Evolutionary conservation across 2,797 vertebrate genomes (phyloP), one percentile per base, ranked within the genome.

Genomic region (Cetoscarus ocellatus): DNA sequence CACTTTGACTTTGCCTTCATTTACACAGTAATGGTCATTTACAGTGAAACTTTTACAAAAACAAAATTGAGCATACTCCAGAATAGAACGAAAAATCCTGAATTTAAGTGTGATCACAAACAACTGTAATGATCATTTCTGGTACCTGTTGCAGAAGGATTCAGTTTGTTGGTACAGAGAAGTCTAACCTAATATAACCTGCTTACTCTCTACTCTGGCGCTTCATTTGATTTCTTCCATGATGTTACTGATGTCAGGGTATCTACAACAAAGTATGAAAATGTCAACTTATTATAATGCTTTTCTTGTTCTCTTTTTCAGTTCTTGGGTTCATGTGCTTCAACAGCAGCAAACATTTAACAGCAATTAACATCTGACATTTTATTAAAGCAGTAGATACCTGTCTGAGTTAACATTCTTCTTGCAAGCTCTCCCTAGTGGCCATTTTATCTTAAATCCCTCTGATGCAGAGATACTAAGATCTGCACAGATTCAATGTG

Each of bases 21-120:
- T 92, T 85, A 92, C 91, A 92, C 89, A 92, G 87, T 91, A 77
- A 92, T 94, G 94, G 89, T 90, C 86, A 94, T 92, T 92, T 94
- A 95, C 94, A 94, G 84, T 93, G 90, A 87, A 76, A 47, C 27
- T 84, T 79, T 88, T 78, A 91, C 82, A 86, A 91, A 27, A 92
- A 89, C 49, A 82, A 86, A 84, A 73, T 57, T 12, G 17, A 80
- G 58, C 49, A 2, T 18, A 81, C 52, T 17, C 36, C 52, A 71
- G 35, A 67, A 79, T 5, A 71, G 40, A 75, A 69, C 27, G 34
- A 55, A 66, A 66, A 19, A 38, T n/a, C 49, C 43, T 34, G 75
- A 56, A 56, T 67, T 60, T 56, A 17, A 66, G 53, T 86, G 82
- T 83, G 82, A 84, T 73, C 69, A 85, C 82, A 84, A 84, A 87